Conservation (phyloP, 2,797 vertebrate genomes). For the Allobates femoralis region DNA sequence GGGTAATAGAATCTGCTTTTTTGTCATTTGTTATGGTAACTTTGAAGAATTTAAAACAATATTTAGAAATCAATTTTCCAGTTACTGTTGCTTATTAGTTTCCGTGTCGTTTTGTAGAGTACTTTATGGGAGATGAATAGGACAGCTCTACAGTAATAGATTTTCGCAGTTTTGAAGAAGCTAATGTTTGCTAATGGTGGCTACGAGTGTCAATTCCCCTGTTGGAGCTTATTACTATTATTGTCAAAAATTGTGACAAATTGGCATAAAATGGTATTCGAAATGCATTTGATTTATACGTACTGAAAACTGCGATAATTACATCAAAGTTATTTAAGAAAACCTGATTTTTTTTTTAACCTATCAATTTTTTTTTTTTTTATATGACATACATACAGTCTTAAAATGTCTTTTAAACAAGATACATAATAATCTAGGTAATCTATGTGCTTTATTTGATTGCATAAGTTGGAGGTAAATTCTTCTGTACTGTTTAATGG, state of each 20-base stretch:
- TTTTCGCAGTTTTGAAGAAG: slow-evolving; percentile 37
- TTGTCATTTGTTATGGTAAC: slow-evolving; percentile 64
- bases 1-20: slow-evolving; percentile 67
- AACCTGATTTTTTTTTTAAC: slow-evolving; percentile 1
- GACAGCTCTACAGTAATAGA: slow-evolving; percentile 8
- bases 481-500: neutral
- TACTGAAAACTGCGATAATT: slow-evolving; percentile 21
- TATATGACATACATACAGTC: neutral
- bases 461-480: neutral
- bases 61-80: neutral
- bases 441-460: neutral
- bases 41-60: slow-evolving; percentile 60
- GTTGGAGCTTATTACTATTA: slow-evolving; percentile 41
- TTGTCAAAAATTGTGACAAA: slow-evolving; percentile 48
- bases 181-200: slow-evolving; percentile 35
- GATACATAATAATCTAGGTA: neutral
- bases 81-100: slow-evolving; percentile 62
- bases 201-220: slow-evolving; percentile 34
- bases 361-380: neutral
- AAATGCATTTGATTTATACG: slow-evolving; percentile 40
- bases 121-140: slow-evolving; percentile 1
- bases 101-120: slow-evolving; percentile 24
- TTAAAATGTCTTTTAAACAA: neutral
- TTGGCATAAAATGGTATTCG: slow-evolving; percentile 28
- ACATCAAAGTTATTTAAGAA: slow-evolving; percentile 15